Evolutionary conservation across 2,888 invertebrate genomes (phyloP).

Genomic region (Electrophaes corylata): DNA sequence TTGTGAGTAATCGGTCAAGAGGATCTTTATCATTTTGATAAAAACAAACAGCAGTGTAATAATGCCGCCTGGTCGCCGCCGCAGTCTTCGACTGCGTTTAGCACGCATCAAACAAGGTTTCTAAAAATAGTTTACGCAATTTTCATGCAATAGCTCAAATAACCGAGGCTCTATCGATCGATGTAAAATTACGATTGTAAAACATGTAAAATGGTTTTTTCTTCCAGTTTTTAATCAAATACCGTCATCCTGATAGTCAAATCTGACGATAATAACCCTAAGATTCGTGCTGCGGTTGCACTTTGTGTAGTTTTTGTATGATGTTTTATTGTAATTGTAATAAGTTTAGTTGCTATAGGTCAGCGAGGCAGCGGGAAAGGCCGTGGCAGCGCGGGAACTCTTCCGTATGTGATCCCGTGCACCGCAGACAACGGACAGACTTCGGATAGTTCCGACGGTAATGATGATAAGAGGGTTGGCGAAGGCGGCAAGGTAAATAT

Average conservation of each 20-base stretch:
- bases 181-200: no score
- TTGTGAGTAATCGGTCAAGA: neutral
- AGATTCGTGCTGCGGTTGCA: neutral
- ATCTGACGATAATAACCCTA: neutral
- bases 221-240: no score
- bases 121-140: neutral
- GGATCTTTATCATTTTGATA: no score
- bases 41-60: neutral
- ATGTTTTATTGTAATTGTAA: constrained; percentile 8
- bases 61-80: neutral
- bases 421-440: constrained; percentile 73
- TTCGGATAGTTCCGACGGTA: constrained; percentile 76
- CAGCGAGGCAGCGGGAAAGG: constrained; percentile 77
- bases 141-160: no score
- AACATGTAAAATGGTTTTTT: no score
- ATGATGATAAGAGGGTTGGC: constrained; percentile 66
- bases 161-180: no score
- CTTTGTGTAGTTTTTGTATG: neutral
- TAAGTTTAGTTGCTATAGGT: constrained; percentile 49
- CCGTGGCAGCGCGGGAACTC: constrained; percentile 67
- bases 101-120: neutral
- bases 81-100: neutral
- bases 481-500: constrained; percentile 73
- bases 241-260: no score
- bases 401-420: constrained; percentile 80